Conservation (phyloP, 2,888 invertebrate species). For the Oscheius onirici region DNA sequence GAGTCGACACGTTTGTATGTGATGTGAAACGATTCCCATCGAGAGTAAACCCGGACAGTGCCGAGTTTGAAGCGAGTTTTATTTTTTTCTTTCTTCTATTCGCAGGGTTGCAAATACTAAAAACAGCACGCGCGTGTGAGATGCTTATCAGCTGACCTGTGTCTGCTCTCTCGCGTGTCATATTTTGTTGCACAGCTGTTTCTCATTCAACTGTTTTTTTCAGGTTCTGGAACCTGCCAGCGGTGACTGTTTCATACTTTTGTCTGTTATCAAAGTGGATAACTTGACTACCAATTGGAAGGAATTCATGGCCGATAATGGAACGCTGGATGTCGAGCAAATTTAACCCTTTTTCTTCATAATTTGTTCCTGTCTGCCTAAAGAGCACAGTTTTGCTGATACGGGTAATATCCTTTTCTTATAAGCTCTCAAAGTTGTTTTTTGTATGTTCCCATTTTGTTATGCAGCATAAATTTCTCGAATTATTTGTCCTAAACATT, state of each 20-base stretch:
- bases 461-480: neutral
- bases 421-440: neutral
- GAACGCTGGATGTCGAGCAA: slow-evolving; percentile 48
- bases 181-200: too few species aligned
- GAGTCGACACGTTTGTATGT: slow-evolving; percentile 59
- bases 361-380: neutral
- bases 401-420: slow-evolving; percentile 1
- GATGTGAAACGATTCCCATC: slow-evolving; percentile 66
- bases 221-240: slow-evolving; percentile 66
- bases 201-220: slow-evolving; percentile 26
- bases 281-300: slow-evolving; percentile 68
- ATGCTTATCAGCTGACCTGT: too few species aligned
- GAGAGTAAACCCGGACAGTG: slow-evolving; percentile 68
- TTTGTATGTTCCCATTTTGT: neutral
- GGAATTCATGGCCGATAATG: slow-evolving; percentile 65
- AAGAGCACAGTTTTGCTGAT: neutral
- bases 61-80: slow-evolving; percentile 64
- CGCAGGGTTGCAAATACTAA: neutral
- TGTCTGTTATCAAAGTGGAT: slow-evolving; percentile 66
- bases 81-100: neutral
- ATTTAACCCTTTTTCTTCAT: slow-evolving; percentile 1
- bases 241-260: slow-evolving; percentile 65
- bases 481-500: neutral
- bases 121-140: too few species aligned
- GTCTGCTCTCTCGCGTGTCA: neutral